Conservation (phyloP, 1,140 invertebrate species). For the Bombus confusus region DNA sequence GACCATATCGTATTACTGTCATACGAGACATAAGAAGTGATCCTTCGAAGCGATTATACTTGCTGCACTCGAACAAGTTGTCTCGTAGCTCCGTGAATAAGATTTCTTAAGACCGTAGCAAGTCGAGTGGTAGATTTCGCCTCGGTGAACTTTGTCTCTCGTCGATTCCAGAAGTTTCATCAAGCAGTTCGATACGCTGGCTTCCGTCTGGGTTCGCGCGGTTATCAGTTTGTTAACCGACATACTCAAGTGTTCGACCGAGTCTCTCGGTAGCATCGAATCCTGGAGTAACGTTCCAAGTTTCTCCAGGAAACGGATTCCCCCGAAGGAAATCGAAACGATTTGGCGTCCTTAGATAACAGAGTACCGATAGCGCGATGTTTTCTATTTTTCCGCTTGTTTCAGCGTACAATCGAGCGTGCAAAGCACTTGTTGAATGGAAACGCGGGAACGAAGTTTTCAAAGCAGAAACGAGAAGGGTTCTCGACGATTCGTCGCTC, state of each 20-base stretch:
- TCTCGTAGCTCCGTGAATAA: background rate
- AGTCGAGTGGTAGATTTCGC: background rate
- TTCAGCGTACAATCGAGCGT: background rate
- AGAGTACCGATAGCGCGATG: background rate
- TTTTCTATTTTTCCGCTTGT: background rate
- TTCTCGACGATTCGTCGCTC: background rate
- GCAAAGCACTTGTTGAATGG: conserved; percentile 37
- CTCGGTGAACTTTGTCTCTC: background rate
- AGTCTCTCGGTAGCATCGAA: background rate
- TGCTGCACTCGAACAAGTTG: background rate
- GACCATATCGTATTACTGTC: background rate
- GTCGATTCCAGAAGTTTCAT: conserved; percentile 45
- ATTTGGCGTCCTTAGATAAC: background rate
- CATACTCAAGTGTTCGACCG: conserved; percentile 25
- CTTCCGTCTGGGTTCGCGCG: conserved; percentile 38
- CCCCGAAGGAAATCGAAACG: conserved; percentile 13
- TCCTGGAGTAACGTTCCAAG: background rate
- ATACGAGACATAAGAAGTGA: no score
- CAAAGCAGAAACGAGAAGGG: no score
- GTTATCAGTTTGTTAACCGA: conserved; percentile 61
- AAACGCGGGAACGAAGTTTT: background rate
- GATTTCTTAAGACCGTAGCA: background rate
- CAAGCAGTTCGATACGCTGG: conserved; percentile 46
- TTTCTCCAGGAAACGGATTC: conserved; percentile 18
- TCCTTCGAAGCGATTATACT: background rate